Percentiles rank a stretch among this genome's conserved stretches.
Conservation (phyloP, 2,888 invertebrate genomes). For the Pegoplata infirma region DNA sequence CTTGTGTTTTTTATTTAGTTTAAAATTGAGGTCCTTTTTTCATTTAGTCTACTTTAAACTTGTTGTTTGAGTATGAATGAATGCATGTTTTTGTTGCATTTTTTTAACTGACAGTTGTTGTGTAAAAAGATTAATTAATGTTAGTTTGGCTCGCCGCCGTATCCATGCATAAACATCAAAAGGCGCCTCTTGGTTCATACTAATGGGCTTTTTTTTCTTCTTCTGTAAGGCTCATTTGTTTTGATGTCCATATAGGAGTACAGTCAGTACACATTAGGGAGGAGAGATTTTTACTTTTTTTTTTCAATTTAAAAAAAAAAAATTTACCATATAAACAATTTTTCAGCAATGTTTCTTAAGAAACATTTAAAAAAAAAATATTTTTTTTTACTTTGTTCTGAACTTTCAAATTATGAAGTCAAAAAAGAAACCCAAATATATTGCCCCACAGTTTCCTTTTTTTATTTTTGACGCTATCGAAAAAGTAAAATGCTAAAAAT, state of each 20-base stretch:
- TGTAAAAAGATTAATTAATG: conserved; percentile 47
- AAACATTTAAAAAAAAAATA: no score
- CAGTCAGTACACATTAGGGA: no score
- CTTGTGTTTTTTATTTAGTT: not conserved
- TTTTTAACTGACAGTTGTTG: conserved; percentile 39
- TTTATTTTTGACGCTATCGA: no score
- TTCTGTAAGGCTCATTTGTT: conserved; percentile 27
- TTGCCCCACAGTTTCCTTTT: no score
- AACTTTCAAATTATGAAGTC: no score
- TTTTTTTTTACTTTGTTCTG: no score
- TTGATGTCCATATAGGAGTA: conserved; percentile 4
- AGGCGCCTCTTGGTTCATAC: conserved; percentile 35
- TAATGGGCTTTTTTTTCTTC: conserved; percentile 29
- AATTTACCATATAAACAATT: no score
- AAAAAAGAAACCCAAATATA: no score
- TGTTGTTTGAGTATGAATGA: conserved; percentile 5
- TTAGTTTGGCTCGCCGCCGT: conserved; percentile 6
- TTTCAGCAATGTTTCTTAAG: no score
- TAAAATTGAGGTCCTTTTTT: conserved; percentile 3
- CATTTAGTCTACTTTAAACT: not conserved
- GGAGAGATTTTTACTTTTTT: no score
- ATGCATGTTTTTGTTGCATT: conserved; percentile 17
- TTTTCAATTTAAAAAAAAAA: no score
- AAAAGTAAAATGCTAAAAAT: no score
- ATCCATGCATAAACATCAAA: conserved; percentile 34